These are phyloP conservation scores for Branchellion lobata DNA, from an alignment of 2,888 invertebrate genomes.

Conservation along the genomic window DNA sequence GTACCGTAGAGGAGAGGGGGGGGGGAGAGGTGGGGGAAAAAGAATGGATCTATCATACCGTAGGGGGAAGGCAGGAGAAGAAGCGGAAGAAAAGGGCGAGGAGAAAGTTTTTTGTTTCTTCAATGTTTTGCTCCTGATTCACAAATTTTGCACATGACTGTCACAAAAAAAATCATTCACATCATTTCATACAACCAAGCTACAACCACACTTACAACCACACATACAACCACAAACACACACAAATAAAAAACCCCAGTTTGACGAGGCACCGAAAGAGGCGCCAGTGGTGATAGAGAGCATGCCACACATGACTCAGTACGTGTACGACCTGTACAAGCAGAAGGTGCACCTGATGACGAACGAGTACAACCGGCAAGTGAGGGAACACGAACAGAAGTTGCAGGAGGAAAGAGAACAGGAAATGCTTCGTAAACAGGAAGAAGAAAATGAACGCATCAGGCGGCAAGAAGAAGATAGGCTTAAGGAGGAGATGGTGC, in stretches of 20 bases:
- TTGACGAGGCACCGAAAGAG: conserved; percentile 45
- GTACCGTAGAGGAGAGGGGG: neutral
- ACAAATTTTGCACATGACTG: no score
- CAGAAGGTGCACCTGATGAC: conserved; percentile 49
- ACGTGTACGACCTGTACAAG: conserved; percentile 85
- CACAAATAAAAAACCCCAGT: no score
- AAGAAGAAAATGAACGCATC: conserved; percentile 8
- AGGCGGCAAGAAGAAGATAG: neutral
- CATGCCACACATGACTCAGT: conserved; percentile 92
- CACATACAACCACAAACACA: no score
- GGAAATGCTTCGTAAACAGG: neutral
- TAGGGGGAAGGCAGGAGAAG: no score
- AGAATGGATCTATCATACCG: no score
- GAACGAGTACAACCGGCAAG: conserved; percentile 9
- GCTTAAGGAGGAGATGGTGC: neutral
- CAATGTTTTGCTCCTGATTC: no score
- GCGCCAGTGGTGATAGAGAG: conserved; percentile 71
- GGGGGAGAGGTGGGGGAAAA: no score
- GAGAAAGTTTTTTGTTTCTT: no score
- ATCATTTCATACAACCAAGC: no score
- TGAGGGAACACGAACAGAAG: conserved; percentile 14
- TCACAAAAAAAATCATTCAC: no score
- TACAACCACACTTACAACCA: no score
- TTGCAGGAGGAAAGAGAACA: neutral
- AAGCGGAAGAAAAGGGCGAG: no score